Conservation (phyloP, 2,797 vertebrate genomes). For the Premnoplex brunnescens region DNA sequence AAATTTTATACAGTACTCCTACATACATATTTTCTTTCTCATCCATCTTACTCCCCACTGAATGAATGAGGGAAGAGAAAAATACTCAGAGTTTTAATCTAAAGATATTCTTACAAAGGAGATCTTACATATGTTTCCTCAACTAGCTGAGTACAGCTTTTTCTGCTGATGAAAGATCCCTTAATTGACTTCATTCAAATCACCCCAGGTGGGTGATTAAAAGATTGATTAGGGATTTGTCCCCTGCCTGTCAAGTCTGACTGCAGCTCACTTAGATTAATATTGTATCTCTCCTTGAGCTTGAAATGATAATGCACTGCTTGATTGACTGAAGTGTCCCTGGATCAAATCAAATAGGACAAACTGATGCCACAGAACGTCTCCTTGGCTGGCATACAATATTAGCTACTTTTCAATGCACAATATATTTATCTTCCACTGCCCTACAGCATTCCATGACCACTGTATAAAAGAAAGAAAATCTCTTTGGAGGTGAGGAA, state of each 20-base stretch:
- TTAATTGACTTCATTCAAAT: conserved; percentile 61
- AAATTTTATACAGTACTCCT: background rate
- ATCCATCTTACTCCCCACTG: background rate
- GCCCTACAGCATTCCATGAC: background rate
- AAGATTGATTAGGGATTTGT: conserved; percentile 63
- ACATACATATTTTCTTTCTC: background rate
- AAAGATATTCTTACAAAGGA: background rate
- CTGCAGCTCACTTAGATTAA: conserved; percentile 30
- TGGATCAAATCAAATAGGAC: conserved; percentile 19
- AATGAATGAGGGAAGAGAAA: background rate
- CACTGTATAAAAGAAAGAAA: conserved; percentile 10
- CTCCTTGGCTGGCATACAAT: background rate
- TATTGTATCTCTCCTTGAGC: background rate
- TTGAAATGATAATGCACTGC: conserved; percentile 38
- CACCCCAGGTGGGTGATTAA: conserved; percentile 65
- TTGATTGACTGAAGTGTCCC: conserved; percentile 27
- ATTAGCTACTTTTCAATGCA: background rate
- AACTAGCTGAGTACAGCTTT: conserved; percentile 7
- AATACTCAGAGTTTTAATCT: background rate
- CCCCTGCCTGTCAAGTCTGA: conserved; percentile 22
- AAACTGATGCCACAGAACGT: background rate
- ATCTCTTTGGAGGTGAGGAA: background rate
- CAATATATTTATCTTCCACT: background rate
- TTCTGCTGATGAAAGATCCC: conserved; percentile 36
- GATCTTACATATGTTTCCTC: background rate